Evolutionary conservation across 2,113 vertebrate genomes (phyloP), one percentile per base, ranked within the genome.

Genomic region (Saguinus imperator): DNA sequence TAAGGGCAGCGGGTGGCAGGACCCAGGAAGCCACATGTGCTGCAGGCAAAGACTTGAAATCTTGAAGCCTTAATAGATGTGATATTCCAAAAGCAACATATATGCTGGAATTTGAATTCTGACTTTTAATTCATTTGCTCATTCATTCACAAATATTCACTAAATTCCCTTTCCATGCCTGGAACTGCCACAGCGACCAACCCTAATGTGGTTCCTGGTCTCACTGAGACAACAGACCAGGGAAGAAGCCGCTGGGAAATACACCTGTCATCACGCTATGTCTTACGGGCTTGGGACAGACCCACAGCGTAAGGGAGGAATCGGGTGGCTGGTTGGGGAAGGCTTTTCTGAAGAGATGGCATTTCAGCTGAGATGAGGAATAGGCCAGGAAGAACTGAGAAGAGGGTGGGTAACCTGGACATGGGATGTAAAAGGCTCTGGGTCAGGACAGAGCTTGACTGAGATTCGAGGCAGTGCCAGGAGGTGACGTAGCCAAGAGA

Each of bases 241-340:
- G 3, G 9, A 0, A 52, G 58, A 52, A 61, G 50, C 29, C 40
- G 2, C 20, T 18, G 45, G 37, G 12, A 13, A 52, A 72, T 50
- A 29, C 3, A 0, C 6, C n/a, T 58, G 58, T 13, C 32, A 13
- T 6, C 1, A 72, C 23, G 5, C 8, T 1, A 4, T 3, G 9
- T 40, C 35, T 32, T 29, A 18, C 21, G 75, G 4, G 35, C 82
- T 32, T 0, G 6, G 21, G 11, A 77, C 37, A 58, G 68, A 29
- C 29, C 16, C 2, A 8, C 8, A 2, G 66, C 6, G 3, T 11
- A 13, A 29, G 9, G 25, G 70, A 13, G 45, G 64, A 70, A 37
- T 4, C 2, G 0, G 32, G 48, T 2, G 14, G 18, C 55, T 7
- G 21, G 20, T 25, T 29, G 13, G 43, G 35, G 45, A 35, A 10